Percentiles rank a stretch among this genome's conserved stretches.
These are phyloP conservation scores for Coleophora flavipennella DNA, from an alignment of 2,888 invertebrate genomes.

Conservation along the genomic window DNA sequence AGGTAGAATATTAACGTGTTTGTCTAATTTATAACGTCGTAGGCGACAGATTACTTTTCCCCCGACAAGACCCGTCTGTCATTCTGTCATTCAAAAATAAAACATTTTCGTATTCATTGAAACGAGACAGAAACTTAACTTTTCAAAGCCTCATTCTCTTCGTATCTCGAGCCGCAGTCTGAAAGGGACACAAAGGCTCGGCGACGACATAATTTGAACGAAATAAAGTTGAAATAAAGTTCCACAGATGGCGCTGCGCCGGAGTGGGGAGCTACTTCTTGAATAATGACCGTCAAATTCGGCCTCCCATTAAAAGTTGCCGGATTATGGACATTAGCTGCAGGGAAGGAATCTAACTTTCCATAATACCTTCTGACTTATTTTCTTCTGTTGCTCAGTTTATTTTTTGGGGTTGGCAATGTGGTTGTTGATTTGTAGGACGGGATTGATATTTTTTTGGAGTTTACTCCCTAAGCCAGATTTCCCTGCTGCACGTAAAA, in stretches of 20 bases:
- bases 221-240: conserved; percentile 54
- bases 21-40: too few species aligned
- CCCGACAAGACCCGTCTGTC: too few species aligned
- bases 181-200: conserved; percentile 17
- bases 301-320: conserved; percentile 68
- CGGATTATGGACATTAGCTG: conserved; percentile 66
- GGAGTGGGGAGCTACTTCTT: conserved; percentile 49
- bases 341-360: conserved; percentile 55
- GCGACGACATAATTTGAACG: conserved; percentile 36
- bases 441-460: too few species aligned
- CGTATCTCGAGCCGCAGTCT: too few species aligned
- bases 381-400: conserved; percentile 15
- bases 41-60: too few species aligned
- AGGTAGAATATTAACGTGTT: too few species aligned
- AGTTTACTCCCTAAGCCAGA: too few species aligned
- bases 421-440: too few species aligned
- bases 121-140: too few species aligned
- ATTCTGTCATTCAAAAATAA: background rate
- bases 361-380: conserved; percentile 37
- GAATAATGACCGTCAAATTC: conserved; percentile 65
- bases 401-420: too few species aligned
- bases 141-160: too few species aligned
- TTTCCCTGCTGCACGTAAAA: too few species aligned
- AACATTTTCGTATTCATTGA: background rate
- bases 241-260: conserved; percentile 44